These are phyloP conservation scores for Oenanthe oenanthe DNA, from an alignment of 2,113 vertebrate genomes.

Conservation along the genomic window DNA sequence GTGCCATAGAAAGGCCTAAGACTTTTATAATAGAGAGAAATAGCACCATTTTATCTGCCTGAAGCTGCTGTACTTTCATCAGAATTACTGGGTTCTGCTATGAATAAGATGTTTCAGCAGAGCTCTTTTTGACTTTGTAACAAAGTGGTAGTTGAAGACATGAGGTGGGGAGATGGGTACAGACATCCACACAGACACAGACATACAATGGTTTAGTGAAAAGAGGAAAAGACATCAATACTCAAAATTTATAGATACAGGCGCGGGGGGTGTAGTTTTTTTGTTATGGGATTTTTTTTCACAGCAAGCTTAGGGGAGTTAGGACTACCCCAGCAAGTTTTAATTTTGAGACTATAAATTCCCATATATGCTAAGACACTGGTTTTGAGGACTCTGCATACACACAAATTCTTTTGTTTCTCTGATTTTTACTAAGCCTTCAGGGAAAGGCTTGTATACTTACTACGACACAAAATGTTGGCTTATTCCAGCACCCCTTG, in stretches of 20 bases:
- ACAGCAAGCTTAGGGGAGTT: neutral
- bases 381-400: neutral
- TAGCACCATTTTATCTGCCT: conserved; percentile 34
- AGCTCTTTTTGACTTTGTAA: neutral
- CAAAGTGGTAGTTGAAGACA: neutral
- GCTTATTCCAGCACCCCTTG: neutral
- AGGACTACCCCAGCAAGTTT: conserved; percentile 21
- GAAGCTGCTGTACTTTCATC: neutral
- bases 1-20: neutral
- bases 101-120: neutral
- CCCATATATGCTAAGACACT: neutral
- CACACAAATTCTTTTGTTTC: neutral
- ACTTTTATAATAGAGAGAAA: conserved; percentile 20
- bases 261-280: fast-evolving
- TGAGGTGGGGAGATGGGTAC: neutral
- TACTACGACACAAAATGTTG: neutral
- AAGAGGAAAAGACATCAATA: neutral
- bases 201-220: neutral
- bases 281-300: neutral
- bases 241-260: neutral
- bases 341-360: neutral
- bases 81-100: neutral
- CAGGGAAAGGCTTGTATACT: conserved; percentile 29
- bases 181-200: too few species aligned
- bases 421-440: conserved; percentile 27